Base-by-base conservation (phyloP, 30 jellyfish, hydroid and myxozoan genomes). In the Aurelia sp. region DNA sequence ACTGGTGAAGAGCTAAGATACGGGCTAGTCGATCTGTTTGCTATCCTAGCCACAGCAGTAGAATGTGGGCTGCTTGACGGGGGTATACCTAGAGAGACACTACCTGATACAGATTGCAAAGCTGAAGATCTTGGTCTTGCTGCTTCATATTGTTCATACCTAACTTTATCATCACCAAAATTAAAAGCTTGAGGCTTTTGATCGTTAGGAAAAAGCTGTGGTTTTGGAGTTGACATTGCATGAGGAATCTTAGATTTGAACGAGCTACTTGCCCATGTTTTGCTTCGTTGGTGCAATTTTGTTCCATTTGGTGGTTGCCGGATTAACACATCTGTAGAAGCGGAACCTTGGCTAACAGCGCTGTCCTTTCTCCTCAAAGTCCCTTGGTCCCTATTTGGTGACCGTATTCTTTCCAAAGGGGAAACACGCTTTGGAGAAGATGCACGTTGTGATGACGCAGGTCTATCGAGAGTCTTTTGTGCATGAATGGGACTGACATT, bases 241-340 rank as follows among this genome's bases (percentile, higher is more conserved):
- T 69, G 57, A 13, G 90, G 87, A 5, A 47, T 21, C 21, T 47
- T 21, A 18, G 59, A 23, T 8, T 30, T 20, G 22, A 37, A 16
- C 6, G 82, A 58, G 16, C 33, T 52, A 76, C 83, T 58, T 51
- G 71, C 78, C 96, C 96, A 88, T 71, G 96, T 88, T 41, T 66
- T 79, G 88, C 96, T 88, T 0, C 96, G 86, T 57, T 73, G 90
- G 89, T 88, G 96, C 61, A 60, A 59, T 51, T 79, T 88, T 58
- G 74, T 80, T 16, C 96, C 96, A 35, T 60, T 71, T 35, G 96
- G 96, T 20, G 96, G 84, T 58, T 65, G 82, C 23, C 96, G 86
- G 63, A 79, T 48, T 30, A 88, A 52, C 5, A 33, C 22, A 62
- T 88, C 96, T 7, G 96, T 88, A 18, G 69, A 23, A 11, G 20